Conservation (phyloP, 1,140 invertebrate species). For the Leptopilina boulardi region DNA sequence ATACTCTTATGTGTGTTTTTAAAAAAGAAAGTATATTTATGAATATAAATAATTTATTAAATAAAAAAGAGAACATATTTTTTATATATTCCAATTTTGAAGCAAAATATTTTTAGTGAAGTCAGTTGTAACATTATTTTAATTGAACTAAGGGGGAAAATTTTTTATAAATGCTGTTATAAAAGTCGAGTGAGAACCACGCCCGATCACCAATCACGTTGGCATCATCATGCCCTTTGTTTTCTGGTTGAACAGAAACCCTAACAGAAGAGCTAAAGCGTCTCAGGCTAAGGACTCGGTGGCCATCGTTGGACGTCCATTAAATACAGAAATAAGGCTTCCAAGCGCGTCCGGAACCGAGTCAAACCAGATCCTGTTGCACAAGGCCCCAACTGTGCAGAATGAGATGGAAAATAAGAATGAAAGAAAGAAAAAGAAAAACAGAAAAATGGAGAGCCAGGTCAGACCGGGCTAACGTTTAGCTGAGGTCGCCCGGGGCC, state of each 20-base stretch:
- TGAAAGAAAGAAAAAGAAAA: conserved; percentile 44
- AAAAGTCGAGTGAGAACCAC: conserved; percentile 52
- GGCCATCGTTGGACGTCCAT: conserved; percentile 73
- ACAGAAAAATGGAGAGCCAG: conserved; percentile 60
- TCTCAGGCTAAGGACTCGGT: conserved; percentile 56
- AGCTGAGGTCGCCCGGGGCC: conserved; percentile 73
- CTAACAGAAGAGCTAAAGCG: conserved; percentile 50
- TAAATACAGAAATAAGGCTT: conserved; percentile 74
- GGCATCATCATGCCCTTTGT: conserved; percentile 71
- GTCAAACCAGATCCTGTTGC: conserved; percentile 65
- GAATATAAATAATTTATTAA: no score
- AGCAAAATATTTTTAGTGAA: neutral
- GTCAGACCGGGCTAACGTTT: conserved; percentile 70
- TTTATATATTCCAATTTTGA: no score
- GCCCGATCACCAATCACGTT: conserved; percentile 70
- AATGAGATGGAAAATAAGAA: conserved; percentile 42
- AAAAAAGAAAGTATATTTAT: no score
- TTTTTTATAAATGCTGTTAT: neutral
- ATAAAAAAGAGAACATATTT: no score
- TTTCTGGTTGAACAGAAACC: conserved; percentile 56
- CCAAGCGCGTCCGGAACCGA: conserved; percentile 68
- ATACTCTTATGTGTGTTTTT: no score
- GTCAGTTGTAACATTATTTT: neutral
- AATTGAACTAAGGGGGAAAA: neutral
- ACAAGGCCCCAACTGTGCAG: conserved; percentile 47